Conservation (phyloP, 2,797 vertebrate species). For the Pangasius djambal region DNA sequence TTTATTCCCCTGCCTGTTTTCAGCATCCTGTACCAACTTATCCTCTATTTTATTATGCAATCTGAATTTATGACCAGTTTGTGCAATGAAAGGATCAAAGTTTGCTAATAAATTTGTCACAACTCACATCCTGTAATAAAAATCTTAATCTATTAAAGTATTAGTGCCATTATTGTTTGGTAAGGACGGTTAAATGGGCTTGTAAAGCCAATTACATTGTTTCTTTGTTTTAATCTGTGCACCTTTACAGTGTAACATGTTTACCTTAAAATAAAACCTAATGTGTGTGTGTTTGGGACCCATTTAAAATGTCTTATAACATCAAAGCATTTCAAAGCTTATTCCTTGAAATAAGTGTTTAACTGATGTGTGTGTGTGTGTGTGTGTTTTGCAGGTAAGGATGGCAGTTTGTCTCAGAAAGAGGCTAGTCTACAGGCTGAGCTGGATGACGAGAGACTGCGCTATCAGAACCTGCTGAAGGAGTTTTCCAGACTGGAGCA, state of each 20-base stretch:
- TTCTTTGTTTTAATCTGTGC: neutral
- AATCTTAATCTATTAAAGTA: neutral
- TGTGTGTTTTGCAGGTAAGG: conserved; percentile 57
- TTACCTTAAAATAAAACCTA: neutral
- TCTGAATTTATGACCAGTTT: neutral
- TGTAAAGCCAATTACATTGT: neutral
- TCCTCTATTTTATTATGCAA: conserved; percentile 15
- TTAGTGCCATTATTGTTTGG: neutral
- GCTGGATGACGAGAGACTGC: conserved; percentile 84
- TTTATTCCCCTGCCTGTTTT: neutral
- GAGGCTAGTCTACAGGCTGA: conserved; percentile 76
- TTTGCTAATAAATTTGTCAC: neutral
- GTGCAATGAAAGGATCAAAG: conserved; percentile 9
- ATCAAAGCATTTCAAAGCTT: neutral
- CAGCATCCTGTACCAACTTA: neutral
- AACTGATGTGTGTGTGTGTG: neutral
- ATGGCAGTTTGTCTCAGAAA: conserved; percentile 58
- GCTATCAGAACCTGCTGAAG: conserved; percentile 93
- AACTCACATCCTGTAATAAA: conserved; percentile 21
- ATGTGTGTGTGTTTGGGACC: neutral
- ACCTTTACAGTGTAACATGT: neutral
- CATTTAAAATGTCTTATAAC: neutral
- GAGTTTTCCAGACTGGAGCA: conserved; percentile 90
- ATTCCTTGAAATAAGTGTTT: neutral
- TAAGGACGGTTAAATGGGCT: neutral